Evolutionary conservation across 2,797 vertebrate genomes (phyloP).

Genomic region (Protonibea diacanthus): DNA sequence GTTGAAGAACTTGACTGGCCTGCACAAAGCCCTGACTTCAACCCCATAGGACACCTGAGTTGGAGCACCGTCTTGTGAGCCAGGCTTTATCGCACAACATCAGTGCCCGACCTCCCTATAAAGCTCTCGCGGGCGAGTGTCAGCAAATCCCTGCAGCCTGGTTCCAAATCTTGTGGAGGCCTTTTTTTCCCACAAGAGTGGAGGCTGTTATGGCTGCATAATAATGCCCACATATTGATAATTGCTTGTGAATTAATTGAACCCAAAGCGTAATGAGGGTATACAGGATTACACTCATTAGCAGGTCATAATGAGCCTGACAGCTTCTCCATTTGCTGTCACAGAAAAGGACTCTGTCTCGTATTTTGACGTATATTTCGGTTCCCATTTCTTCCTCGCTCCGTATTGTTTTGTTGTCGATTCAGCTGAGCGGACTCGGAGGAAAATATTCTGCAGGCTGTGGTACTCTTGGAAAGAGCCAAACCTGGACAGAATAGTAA

Average conservation of each 20-base stretch:
- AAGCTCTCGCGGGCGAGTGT: background rate
- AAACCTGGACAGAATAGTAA: constrained; percentile 68
- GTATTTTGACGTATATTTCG: constrained; percentile 11
- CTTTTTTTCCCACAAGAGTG: background rate
- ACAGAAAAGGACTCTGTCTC: constrained; percentile 3
- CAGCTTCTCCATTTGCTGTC: constrained; percentile 14
- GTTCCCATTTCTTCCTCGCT: constrained; percentile 12
- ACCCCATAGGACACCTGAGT: background rate
- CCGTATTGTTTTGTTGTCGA: constrained; percentile 52
- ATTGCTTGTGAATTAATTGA: background rate
- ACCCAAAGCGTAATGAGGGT: background rate
- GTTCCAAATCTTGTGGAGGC: background rate
- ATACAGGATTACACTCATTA: background rate
- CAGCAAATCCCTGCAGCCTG: background rate
- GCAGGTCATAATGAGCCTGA: background rate
- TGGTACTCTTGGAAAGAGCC: constrained; percentile 44
- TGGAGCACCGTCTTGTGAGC: background rate
- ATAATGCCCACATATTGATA: background rate
- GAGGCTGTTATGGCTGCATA: background rate
- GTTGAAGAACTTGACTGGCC: background rate
- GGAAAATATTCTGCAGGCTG: constrained; percentile 52
- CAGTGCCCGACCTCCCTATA: background rate
- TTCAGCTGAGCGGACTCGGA: constrained; percentile 60
- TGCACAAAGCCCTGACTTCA: background rate
- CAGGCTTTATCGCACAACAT: background rate